These are phyloP conservation scores for Terrapene triunguis DNA, from an alignment of 2,113 vertebrate species.

Conservation along the genomic window DNA sequence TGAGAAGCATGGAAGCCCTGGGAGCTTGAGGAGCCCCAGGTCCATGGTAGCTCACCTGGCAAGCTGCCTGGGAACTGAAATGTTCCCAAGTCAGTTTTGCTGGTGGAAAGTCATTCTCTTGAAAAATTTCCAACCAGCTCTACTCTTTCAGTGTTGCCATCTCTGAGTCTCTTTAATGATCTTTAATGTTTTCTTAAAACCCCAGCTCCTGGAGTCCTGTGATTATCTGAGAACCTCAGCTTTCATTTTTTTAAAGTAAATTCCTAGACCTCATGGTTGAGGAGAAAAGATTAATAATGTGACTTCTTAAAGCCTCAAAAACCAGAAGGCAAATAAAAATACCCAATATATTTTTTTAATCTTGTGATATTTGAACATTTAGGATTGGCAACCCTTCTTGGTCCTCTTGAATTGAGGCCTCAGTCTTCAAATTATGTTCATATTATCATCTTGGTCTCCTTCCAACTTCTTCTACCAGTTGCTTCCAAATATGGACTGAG, in stretches of 20 bases:
- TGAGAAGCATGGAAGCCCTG: no score
- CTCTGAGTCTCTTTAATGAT: not conserved
- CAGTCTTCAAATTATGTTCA: not conserved
- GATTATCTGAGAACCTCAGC: not conserved
- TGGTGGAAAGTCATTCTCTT: not conserved
- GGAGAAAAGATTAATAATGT: not conserved
- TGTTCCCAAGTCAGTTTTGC: not conserved
- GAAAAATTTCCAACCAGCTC: not conserved
- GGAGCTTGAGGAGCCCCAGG: no score
- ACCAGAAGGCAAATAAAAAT: not conserved
- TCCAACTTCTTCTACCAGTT: not conserved
- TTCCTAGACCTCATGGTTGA: not conserved
- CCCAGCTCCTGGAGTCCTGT: not conserved
- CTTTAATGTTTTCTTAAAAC: not conserved
- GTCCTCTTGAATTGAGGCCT: not conserved
- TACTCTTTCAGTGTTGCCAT: not conserved
- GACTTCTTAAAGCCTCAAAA: not conserved
- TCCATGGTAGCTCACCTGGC: constrained; percentile 53
- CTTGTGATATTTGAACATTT: not conserved
- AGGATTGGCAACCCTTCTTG: not conserved
- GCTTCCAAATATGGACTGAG: not conserved
- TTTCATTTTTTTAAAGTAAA: not conserved
- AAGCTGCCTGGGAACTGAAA: constrained; percentile 40
- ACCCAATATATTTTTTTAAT: not conserved
- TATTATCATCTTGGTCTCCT: constrained; percentile 1